A percentile compares a stretch with the other conserved stretches of the same genome.
Conservation (phyloP, 2,888 invertebrate genomes). For the Caenorhabditis sulstoni region DNA sequence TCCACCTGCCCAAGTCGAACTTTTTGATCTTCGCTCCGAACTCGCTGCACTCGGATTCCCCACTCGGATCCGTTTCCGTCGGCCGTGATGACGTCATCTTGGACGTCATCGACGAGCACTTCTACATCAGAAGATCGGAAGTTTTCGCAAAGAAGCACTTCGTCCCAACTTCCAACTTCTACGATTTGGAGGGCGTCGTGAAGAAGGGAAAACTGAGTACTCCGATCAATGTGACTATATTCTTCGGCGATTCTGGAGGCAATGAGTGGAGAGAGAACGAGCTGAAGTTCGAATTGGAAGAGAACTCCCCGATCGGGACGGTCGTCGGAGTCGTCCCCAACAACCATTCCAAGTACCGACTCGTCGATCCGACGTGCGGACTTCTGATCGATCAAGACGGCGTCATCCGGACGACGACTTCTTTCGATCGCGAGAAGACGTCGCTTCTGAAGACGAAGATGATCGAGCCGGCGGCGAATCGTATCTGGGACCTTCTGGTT, state of each 20-base stretch:
- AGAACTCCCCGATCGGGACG: slow-evolving; percentile 37
- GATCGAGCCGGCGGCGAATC: slow-evolving; percentile 39
- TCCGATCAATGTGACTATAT: slow-evolving; percentile 31
- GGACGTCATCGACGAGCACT: slow-evolving; percentile 54
- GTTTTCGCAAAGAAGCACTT: slow-evolving; percentile 31
- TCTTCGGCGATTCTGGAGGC: slow-evolving; percentile 15
- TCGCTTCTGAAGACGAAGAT: slow-evolving; percentile 51
- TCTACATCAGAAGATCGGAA: slow-evolving; percentile 38
- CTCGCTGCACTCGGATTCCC: slow-evolving; percentile 1
- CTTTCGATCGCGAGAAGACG: slow-evolving; percentile 33
- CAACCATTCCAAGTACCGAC: slow-evolving; percentile 46
- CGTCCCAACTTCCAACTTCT: slow-evolving; percentile 4
- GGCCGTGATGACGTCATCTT: slow-evolving; percentile 56
- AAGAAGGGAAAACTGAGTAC: slow-evolving; percentile 49
- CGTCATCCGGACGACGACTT: slow-evolving; percentile 25
- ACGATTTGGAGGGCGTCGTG: slow-evolving; percentile 39
- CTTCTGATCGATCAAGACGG: slow-evolving; percentile 49
- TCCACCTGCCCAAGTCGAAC: slow-evolving; percentile 18
- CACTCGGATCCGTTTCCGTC: slow-evolving; percentile 44
- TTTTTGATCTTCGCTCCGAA: slow-evolving; percentile 42
- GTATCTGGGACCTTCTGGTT: slow-evolving; percentile 42
- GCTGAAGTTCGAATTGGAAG: slow-evolving; percentile 40
- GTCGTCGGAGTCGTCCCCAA: slow-evolving; percentile 48
- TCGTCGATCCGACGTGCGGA: slow-evolving; percentile 39
- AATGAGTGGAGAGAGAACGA: slow-evolving; percentile 25